A percentile compares a stretch with the other conserved stretches of the same genome.
These are phyloP conservation scores for Neogobius melanostomus DNA, from an alignment of 2,113 vertebrate genomes.

Conservation along the genomic window DNA sequence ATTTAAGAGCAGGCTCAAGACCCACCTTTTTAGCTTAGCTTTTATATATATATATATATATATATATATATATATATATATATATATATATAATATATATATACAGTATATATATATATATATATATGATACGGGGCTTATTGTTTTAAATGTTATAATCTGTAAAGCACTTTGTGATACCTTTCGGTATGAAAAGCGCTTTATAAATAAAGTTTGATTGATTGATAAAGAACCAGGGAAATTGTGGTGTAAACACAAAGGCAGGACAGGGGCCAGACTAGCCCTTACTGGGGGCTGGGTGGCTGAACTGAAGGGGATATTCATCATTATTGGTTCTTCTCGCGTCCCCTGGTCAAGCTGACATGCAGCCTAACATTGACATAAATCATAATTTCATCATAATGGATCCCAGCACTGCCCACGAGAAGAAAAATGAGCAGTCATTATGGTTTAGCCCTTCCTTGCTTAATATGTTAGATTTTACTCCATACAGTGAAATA, in stretches of 20 bases:
- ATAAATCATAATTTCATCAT: constrained; percentile 98
- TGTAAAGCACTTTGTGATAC: no score
- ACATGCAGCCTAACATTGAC: constrained; percentile 84
- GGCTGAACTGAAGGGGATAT: constrained; percentile 66
- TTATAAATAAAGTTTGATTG: no score
- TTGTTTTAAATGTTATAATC: no score
- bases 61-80: no score
- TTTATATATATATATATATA: no score
- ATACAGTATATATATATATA: no score
- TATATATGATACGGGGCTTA: no score
- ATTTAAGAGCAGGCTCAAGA: no score
- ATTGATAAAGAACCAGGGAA: background rate
- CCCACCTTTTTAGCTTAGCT: no score
- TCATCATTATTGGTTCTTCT: constrained; percentile 95
- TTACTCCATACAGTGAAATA: constrained; percentile 60
- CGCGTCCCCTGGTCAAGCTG: constrained; percentile 83
- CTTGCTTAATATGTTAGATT: constrained; percentile 20
- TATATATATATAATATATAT: no score
- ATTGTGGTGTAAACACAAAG: constrained; percentile 3
- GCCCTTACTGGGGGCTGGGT: constrained; percentile 26
- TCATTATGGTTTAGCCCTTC: constrained; percentile 84
- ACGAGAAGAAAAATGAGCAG: constrained; percentile 86
- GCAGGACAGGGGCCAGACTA: constrained; percentile 16
- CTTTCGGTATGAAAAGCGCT: no score
- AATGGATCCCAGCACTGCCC: constrained; percentile 89